Conservation (phyloP, 2,113 vertebrate genomes). For the Pimephales promelas region DNA sequence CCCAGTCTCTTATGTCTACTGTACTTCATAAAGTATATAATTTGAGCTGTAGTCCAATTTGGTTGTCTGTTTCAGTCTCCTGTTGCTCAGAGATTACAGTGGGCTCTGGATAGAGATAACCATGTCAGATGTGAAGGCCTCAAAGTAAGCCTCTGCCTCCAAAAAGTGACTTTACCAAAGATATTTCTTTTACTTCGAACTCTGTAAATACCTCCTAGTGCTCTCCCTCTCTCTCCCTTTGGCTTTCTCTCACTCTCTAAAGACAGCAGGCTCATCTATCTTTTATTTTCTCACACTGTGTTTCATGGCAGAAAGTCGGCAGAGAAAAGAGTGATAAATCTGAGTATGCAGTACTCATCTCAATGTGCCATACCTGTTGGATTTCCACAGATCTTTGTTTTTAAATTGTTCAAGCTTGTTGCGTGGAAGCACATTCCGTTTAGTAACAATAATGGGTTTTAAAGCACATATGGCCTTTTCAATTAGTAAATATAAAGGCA, state of each 20-base stretch:
- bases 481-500: background rate
- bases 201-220: constrained; percentile 19
- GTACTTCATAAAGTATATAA: background rate
- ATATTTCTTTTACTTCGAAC: background rate
- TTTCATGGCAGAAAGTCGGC: background rate
- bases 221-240: constrained; percentile 10
- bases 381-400: background rate
- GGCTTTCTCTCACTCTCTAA: background rate
- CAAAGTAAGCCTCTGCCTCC: constrained; percentile 4
- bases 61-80: background rate
- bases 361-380: background rate
- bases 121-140: background rate
- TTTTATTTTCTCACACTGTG: constrained; percentile 31
- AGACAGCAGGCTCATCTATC: constrained; percentile 32
- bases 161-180: constrained; percentile 4
- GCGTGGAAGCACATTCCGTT: background rate
- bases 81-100: background rate
- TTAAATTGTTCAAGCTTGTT: background rate
- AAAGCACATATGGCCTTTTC: background rate
- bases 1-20: too few species aligned
- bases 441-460: background rate
- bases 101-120: constrained; percentile 8
- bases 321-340: constrained; percentile 2
- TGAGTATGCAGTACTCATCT: background rate
- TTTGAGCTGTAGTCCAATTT: background rate